These are phyloP conservation scores for Helicoverpa armigera DNA, from an alignment of 1,140 invertebrate species.

Conservation along the genomic window DNA sequence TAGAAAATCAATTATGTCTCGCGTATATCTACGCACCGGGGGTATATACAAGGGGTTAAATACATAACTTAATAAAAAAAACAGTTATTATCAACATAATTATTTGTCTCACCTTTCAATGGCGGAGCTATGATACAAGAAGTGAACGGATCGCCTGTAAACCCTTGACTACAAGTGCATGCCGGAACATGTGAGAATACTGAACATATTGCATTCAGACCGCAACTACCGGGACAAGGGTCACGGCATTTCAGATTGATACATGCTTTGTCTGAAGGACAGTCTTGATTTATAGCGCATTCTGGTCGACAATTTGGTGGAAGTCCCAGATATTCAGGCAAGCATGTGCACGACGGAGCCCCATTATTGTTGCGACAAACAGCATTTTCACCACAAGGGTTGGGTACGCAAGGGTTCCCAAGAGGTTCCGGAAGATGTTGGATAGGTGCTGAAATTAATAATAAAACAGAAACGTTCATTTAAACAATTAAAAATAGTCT, in stretches of 20 bases:
- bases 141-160: conserved; percentile 89
- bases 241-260: conserved; percentile 89
- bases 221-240: conserved; percentile 90
- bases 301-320: conserved; percentile 90
- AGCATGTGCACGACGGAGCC: conserved; percentile 88
- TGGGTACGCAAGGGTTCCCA: conserved; percentile 87
- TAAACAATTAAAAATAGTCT: not conserved
- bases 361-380: conserved; percentile 88
- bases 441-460: conserved; percentile 82
- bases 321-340: conserved; percentile 88
- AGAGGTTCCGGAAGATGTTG: conserved; percentile 72
- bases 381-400: conserved; percentile 90
- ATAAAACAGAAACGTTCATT: not conserved
- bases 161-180: conserved; percentile 89
- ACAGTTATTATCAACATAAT: not conserved
- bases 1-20: no score
- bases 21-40: no score
- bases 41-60: no score
- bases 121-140: conserved; percentile 83
- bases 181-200: conserved; percentile 89
- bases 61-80: not conserved
- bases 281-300: conserved; percentile 90
- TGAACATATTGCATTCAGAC: conserved; percentile 87
- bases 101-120: conserved; percentile 85
- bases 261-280: conserved; percentile 88